Percentiles rank a stretch among this genome's conserved stretches.
Conservation (phyloP, 2,113 vertebrate species). For the Tragelaphus strepsiceros region DNA sequence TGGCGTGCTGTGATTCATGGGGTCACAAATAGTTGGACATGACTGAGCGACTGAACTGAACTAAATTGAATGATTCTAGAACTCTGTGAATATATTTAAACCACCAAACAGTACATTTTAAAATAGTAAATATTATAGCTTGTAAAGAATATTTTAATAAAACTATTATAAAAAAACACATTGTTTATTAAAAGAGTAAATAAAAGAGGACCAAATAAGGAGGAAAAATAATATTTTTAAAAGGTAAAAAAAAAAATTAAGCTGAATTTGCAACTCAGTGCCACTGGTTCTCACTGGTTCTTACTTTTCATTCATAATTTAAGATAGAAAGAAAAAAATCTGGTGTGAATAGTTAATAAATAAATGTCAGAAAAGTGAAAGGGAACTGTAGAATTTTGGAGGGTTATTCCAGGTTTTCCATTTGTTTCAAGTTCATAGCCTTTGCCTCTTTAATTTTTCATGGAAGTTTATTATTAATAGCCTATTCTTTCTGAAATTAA, state of each 20-base stretch:
- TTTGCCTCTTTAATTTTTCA: slow-evolving; percentile 80
- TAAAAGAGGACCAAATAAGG: background rate
- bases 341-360: slow-evolving; percentile 76
- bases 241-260: slow-evolving; percentile 9
- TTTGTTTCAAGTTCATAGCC: slow-evolving; percentile 79
- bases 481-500: slow-evolving; percentile 79
- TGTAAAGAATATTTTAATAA: background rate
- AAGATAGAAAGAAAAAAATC: slow-evolving; percentile 63
- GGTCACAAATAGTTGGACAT: rapidly evolving
- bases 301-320: slow-evolving; percentile 74
- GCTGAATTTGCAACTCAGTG: slow-evolving; percentile 17
- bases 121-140: background rate
- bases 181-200: slow-evolving; percentile 5
- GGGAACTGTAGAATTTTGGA: slow-evolving; percentile 61
- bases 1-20: rapidly evolving
- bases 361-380: slow-evolving; percentile 73
- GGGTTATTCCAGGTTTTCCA: slow-evolving; percentile 79
- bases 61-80: background rate
- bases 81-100: background rate
- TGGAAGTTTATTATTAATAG: slow-evolving; percentile 81
- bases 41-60: no score
- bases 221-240: background rate
- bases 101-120: background rate
- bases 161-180: background rate
- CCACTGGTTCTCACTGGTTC: slow-evolving; percentile 17